Evolutionary conservation across 2,797 vertebrate species (phyloP).

Genomic region (Pseudocheirus occidentalis): DNA sequence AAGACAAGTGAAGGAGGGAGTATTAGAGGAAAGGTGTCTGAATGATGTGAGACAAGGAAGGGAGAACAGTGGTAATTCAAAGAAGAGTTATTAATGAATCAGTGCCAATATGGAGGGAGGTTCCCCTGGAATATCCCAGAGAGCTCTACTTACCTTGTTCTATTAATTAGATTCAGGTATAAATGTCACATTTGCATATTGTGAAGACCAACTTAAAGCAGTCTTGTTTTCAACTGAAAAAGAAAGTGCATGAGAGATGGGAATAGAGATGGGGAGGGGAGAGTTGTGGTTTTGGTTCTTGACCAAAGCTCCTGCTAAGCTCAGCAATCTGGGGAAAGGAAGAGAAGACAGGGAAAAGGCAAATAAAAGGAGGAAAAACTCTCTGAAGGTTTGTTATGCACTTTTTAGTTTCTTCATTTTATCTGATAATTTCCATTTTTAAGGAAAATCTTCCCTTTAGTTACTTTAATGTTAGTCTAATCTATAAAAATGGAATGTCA

Average conservation of each 20-base stretch:
- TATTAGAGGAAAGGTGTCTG: not conserved
- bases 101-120: not conserved
- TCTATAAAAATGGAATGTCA: not conserved
- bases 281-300: not conserved
- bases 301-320: not conserved
- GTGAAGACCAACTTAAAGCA: too few species aligned
- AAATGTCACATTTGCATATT: not conserved
- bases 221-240: not conserved
- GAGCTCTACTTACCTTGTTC: not conserved
- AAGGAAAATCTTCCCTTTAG: not conserved
- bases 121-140: not conserved
- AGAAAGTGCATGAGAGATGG: not conserved
- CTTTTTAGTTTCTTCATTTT: not conserved
- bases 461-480: conserved; percentile 11
- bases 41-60: not conserved
- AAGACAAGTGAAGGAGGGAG: not conserved
- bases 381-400: not conserved
- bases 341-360: not conserved
- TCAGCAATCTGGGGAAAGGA: not conserved
- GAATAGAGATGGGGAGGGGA: not conserved
- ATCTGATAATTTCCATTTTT: conserved; percentile 11
- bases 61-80: not conserved
- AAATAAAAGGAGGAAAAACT: not conserved
- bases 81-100: not conserved
- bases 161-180: not conserved